phyloP scores from a whole-genome alignment of 1,140 invertebrate species.

The Idris sp. region DNA sequence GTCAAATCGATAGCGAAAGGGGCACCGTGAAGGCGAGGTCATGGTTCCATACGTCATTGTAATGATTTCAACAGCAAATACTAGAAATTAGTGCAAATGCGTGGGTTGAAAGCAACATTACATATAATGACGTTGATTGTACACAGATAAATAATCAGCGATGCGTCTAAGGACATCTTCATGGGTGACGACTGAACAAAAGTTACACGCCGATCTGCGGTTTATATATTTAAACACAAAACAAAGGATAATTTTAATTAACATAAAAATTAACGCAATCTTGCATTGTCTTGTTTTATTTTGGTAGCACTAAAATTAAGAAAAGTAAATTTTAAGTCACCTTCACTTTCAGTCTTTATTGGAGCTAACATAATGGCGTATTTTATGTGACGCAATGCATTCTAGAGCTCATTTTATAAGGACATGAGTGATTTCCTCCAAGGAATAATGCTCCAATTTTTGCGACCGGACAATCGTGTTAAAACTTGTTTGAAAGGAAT shows the following conservation, averaged over 20 bases:
- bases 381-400: slow-evolving; percentile 29
- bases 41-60: slow-evolving; percentile 63
- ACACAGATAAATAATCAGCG: slow-evolving; percentile 31
- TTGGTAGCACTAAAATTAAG: no score
- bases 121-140: slow-evolving; percentile 24
- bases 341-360: slow-evolving; percentile 33
- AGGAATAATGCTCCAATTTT: slow-evolving; percentile 14
- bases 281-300: neutral
- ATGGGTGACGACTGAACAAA: slow-evolving; percentile 1
- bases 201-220: slow-evolving; percentile 16
- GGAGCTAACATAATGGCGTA: slow-evolving; percentile 24
- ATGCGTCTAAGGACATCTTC: slow-evolving; percentile 49
- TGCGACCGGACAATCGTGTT: neutral
- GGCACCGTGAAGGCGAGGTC: slow-evolving; percentile 67
- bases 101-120: slow-evolving; percentile 33
- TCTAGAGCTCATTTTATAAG: slow-evolving; percentile 14
- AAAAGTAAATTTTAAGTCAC: neutral
- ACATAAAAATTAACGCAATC: no score
- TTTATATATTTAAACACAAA: no score
- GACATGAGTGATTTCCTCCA: slow-evolving; percentile 9
- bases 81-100: slow-evolving; percentile 63
- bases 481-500: no score
- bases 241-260: no score
- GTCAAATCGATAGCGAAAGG: slow-evolving; percentile 70
- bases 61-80: slow-evolving; percentile 63